A percentile compares a stretch with the other conserved stretches of the same genome.
Conservation (phyloP, 2,797 vertebrate species). For the Dendrocincla fuliginosa region DNA sequence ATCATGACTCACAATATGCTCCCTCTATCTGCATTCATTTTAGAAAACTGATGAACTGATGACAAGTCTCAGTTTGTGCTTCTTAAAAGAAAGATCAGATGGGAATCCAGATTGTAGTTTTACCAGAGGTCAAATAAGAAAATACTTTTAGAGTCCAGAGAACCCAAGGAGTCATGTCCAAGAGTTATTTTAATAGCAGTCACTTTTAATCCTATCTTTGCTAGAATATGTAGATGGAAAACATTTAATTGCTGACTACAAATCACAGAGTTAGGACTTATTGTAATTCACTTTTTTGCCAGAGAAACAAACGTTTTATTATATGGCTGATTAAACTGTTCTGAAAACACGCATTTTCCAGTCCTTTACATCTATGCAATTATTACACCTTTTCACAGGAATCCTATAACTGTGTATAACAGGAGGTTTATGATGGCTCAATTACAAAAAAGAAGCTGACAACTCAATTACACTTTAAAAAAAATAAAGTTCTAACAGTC, state of each 20-base stretch:
- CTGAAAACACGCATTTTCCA: not conserved
- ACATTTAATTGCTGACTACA: not conserved
- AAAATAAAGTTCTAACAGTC: not conserved
- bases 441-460: not conserved
- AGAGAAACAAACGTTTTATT: not conserved
- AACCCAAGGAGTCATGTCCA: not conserved
- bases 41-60: not conserved
- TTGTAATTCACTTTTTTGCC: not conserved
- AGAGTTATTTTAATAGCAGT: not conserved
- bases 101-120: slow-evolving; percentile 33
- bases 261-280: not conserved
- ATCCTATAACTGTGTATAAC: not conserved
- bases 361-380: not conserved
- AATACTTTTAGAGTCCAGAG: not conserved
- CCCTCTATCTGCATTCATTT: not conserved
- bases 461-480: not conserved
- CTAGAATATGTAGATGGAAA: not conserved
- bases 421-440: not conserved
- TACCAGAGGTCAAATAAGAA: slow-evolving; percentile 13
- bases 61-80: slow-evolving; percentile 31
- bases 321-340: not conserved
- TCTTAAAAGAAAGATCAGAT: slow-evolving; percentile 25
- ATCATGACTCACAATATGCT: slow-evolving; percentile 33
- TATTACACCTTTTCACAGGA: not conserved
- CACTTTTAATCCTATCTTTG: not conserved